These are phyloP conservation scores for Lasioglossum baleicum DNA, from an alignment of 1,140 invertebrate genomes.

Conservation along the genomic window DNA sequence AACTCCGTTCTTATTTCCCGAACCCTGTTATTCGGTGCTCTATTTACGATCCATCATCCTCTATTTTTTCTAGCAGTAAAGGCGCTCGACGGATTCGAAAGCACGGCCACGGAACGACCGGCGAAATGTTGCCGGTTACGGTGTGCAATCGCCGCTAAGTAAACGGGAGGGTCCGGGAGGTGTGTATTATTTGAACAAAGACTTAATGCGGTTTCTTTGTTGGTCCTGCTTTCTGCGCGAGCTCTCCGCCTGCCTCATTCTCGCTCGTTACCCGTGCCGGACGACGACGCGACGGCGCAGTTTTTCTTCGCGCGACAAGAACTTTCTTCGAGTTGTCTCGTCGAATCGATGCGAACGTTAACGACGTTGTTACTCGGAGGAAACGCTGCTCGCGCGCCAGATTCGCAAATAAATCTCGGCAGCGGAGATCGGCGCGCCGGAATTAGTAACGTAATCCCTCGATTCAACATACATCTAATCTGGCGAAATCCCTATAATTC, in stretches of 20 bases:
- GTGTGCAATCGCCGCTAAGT: conserved; percentile 26
- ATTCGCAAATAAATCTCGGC: conserved; percentile 48
- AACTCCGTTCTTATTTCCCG: conserved; percentile 31
- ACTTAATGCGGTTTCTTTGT: conserved; percentile 2
- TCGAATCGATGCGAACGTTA: neutral
- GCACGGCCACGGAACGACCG: conserved; percentile 25
- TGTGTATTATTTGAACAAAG: conserved; percentile 46
- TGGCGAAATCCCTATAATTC: conserved; percentile 69
- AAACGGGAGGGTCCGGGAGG: conserved; percentile 36
- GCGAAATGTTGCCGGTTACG: conserved; percentile 27
- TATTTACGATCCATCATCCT: conserved; percentile 52
- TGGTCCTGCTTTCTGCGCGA: neutral
- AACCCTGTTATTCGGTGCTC: conserved; percentile 48
- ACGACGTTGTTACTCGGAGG: neutral
- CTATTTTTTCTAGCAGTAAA: conserved; percentile 54
- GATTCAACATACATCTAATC: conserved; percentile 60
- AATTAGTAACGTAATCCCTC: conserved; percentile 68
- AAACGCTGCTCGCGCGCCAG: neutral
- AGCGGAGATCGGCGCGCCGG: conserved; percentile 38
- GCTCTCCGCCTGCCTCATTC: neutral
- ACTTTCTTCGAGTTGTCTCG: neutral
- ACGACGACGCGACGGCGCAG: neutral
- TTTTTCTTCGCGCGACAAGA: conserved; percentile 3
- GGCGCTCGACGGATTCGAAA: conserved; percentile 30
- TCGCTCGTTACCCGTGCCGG: conserved; percentile 6